Base-by-base conservation (phyloP, 2,888 invertebrate species). In the Rhyacophila evoluta region DNA sequence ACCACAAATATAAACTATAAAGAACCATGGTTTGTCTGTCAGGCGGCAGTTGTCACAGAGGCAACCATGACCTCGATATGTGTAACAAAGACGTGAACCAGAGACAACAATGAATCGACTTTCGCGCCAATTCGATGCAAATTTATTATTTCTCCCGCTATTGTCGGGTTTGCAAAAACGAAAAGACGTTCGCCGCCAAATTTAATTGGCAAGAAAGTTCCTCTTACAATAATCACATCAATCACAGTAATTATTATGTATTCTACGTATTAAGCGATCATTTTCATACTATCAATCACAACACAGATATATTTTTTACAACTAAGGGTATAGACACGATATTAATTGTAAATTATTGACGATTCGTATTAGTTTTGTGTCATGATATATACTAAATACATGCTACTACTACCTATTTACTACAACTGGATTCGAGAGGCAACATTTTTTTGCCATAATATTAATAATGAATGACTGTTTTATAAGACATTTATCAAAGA, bases 71-170 rank as follows among this genome's bases (percentile, higher is more conserved):
- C 55, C 55, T 55, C 55, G 55, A 55, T 55, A 25, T 19, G 55
- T 55, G 19, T 55, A 55, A 55, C 55, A 55, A 55, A 55, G 55
- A 55, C 55, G 55, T 8, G 55, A 55, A 25, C 55, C 55, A 25
- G 55, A 55, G 55, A 55, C 55, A 55, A 55, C 55, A 55, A 55
- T 55, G 55, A 55, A 55, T 2, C 8, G 55, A 55, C 55, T 55
- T 55, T 55, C 55, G 55, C 55, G 55, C 55, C 55, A 55, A 55
- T 55, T 55, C 55, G 55, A 55, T 55, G 55, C 55, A 55, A 55
- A 55, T 55, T 55, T 55, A 55, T 55, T 25, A 55, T 55, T 55
- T 55, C 55, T 55, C 55, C 55, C 55, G 55, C 55, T 19, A 55
- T 8, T 55, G 25, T 8, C n/a, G 55, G 19, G 55, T 55, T 55